Evolutionary conservation across 2,888 invertebrate species (phyloP), one percentile per base, ranked within the genome.

Genomic region (Tenthredo scrophulariae): DNA sequence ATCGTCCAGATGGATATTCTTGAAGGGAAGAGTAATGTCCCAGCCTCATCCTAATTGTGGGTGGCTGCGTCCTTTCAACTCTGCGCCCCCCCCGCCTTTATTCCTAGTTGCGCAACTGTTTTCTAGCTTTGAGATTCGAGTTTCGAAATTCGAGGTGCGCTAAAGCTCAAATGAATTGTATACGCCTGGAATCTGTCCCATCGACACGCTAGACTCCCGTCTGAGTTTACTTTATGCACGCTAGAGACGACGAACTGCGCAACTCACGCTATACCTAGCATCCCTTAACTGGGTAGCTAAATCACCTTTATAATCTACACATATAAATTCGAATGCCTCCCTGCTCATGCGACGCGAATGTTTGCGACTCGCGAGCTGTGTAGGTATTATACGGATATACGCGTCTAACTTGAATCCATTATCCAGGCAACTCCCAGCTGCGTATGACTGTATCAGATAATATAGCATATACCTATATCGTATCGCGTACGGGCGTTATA

Each of bases 331-430:
- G 77, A 40, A 40, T 43, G 26, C 22, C 33, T 77, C 2, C 33
- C 33, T 29, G 74, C 46, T 29, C 40, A 33, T 75, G 75, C 58
- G 50, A 67, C 67, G 79, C 37, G 22, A 79, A 37, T 50, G 54
- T 18, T 74, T 75, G 43, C 18, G 43, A 43, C 75, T 13, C 67
- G 29, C 26, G 62, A 62, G 26, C 58, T 67, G 29, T 67, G 29
- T 50, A 18, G 22, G 62, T 26, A 62, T 62, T 46, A 75, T 43
- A 43, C 22, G n/a, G 50, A 75, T 75, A 43, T 43, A 75, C 75
- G 75, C 43, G 75, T 50, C 7, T 18, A 15, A 18, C 43, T 50
- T 22, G 40, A 75, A 50, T 90, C 87, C 88, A 88, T 85, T 91
- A 91, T 26, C 62, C 26, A 13, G 13, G 62, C 26, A 4, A 62